Base-by-base conservation (phyloP, 2,797 vertebrate genomes). In the Yasuhikotakia modesta region DNA sequence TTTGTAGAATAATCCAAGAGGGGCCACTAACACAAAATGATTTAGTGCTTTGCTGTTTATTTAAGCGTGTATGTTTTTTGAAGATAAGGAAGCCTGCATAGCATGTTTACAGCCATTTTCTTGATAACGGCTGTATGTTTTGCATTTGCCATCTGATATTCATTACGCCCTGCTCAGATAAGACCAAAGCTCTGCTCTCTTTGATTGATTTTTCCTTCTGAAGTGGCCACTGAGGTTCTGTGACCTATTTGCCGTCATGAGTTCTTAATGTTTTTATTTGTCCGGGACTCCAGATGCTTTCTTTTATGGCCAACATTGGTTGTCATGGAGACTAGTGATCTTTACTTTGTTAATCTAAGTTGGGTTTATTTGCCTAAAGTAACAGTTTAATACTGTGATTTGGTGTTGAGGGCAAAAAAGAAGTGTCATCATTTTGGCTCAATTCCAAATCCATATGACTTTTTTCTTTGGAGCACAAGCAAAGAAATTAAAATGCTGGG, bases 191-290 rank as follows among this genome's bases (percentile, higher is more conserved):
- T 10, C 4, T 32, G 45, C 24, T 55, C 46, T 53, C 21, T 63
- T 53, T 48, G 53, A 76, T 53, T 52, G 45, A 53, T 60, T 77
- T 13, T 17, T 69, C 16, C 4, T 45, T 78, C 63, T 53, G 21
- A 78, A 45, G 68, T 78, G 46, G 46, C 30, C 21, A 70, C 67
- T 39, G 19, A 35, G 65, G 53, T 48, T 43, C 19, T 65, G 50
- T 81, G 73, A 76, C 65, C 60, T n/a, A 80, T 55, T 70, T 76
- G 73, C 61, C 66, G 19, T 76, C 39, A 64, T 16, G 50, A 70
- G 48, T 24, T 43, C 5, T 61, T 64, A 32, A 52, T 63, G 60
- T 61, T 74, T 48, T 45, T 73, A 16, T 72, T n/a, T 64, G 61
- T 70, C 16, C 64, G 10, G 22, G 32, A 55, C 66, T 27, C 22